These are phyloP conservation scores for Cydia splendana DNA, from an alignment of 1,140 invertebrate genomes.

Conservation along the genomic window DNA sequence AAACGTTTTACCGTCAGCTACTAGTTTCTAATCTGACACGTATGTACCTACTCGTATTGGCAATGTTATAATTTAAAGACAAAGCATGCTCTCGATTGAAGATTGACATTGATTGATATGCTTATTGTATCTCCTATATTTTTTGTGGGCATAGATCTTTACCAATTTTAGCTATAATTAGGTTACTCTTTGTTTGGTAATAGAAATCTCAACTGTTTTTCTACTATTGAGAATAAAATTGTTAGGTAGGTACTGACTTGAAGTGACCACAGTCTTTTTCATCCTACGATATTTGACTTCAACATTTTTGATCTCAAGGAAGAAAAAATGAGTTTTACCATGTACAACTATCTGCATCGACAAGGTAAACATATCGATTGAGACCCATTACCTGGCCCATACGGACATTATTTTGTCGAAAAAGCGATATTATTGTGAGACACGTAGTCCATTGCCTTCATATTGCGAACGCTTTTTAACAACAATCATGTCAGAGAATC, in stretches of 20 bases:
- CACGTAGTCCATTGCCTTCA: constrained; percentile 36
- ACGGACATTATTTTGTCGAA: background rate
- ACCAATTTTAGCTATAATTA: background rate
- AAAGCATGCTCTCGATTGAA: background rate
- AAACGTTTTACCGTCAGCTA: no score
- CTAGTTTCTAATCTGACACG: no score
- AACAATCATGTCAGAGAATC: constrained; percentile 34
- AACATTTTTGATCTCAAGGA: no score
- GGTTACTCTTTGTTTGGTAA: background rate
- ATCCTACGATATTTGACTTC: no score
- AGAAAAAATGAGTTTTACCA: no score
- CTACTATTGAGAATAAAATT: no score
- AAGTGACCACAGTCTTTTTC: no score
- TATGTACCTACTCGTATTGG: no score
- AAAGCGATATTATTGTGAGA: background rate
- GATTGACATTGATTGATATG: constrained; percentile 14
- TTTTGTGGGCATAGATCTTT: background rate
- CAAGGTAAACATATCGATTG: constrained; percentile 47
- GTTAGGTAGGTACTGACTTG: no score
- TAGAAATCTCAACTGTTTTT: no score
- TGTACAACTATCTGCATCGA: background rate
- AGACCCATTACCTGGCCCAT: constrained; percentile 43
- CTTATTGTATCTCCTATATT: background rate
- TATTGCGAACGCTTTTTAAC: background rate
- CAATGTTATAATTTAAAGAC: background rate